Percentiles rank a stretch among this genome's conserved stretches.
These are phyloP conservation scores for Notocelia uddmanniana DNA, from an alignment of 2,888 invertebrate species.

Conservation along the genomic window DNA sequence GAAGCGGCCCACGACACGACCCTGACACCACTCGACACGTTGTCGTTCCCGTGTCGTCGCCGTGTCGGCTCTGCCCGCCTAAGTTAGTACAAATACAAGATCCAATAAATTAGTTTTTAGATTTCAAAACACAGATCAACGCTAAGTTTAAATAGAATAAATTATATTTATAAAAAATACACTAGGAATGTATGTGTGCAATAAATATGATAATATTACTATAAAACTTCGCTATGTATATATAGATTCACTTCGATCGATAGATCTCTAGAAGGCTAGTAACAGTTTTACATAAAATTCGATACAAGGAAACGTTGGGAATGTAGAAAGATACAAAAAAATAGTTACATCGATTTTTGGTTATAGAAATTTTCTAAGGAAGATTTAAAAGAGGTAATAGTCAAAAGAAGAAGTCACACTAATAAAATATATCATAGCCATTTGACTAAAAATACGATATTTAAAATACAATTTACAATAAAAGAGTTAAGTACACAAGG, in stretches of 20 bases:
- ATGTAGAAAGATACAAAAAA: conserved; percentile 27
- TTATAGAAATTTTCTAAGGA: conserved; percentile 25
- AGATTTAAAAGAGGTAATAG: conserved; percentile 26
- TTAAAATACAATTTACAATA: conserved; percentile 51
- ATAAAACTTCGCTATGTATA: conserved; percentile 52
- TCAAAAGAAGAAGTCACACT: conserved; percentile 32
- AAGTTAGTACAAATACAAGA: conserved; percentile 53
- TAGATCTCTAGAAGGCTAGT: conserved; percentile 32
- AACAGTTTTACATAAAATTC: conserved; percentile 31
- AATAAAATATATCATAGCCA: conserved; percentile 37
- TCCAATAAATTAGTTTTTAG: conserved; percentile 49
- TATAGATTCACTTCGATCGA: conserved; percentile 34
- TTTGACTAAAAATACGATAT: conserved; percentile 39
- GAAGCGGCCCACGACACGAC: conserved; percentile 30
- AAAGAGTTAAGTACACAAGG: conserved; percentile 49
- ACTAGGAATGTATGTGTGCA: conserved; percentile 66
- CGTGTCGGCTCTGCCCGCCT: conserved; percentile 39
- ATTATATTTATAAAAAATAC: conserved; percentile 65
- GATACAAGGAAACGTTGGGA: conserved; percentile 28
- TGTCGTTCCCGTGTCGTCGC: conserved; percentile 1
- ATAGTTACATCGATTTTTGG: not conserved
- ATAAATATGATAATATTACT: conserved; percentile 51
- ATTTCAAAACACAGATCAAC: conserved; percentile 65
- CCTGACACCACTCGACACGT: conserved; percentile 14
- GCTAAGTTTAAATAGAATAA: conserved; percentile 49